Conservation (phyloP, 2,888 invertebrate species). For the Fragum fragum region DNA sequence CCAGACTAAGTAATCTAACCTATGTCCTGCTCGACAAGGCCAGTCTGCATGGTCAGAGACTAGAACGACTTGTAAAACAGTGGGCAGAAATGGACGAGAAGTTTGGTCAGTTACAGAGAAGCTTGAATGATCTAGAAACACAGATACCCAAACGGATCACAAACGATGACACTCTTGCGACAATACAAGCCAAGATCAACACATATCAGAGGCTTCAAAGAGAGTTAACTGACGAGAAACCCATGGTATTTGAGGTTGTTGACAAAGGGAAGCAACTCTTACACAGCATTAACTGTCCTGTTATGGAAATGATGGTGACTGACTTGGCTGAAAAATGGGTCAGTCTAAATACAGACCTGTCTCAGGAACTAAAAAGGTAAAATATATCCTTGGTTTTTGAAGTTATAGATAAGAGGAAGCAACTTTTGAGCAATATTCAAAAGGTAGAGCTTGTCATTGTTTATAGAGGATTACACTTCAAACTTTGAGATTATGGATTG, state of each 20-base stretch:
- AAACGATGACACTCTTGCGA: slow-evolving; percentile 76
- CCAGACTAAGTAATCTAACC: slow-evolving; percentile 75
- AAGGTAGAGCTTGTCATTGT: too few species aligned
- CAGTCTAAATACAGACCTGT: slow-evolving; percentile 78
- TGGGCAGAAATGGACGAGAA: slow-evolving; percentile 81
- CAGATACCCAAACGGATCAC: slow-evolving; percentile 75
- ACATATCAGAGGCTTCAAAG: slow-evolving; percentile 79
- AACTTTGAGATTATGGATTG: too few species aligned
- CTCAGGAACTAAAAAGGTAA: slow-evolving; percentile 81
- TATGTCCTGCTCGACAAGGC: slow-evolving; percentile 83
- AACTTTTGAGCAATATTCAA: too few species aligned
- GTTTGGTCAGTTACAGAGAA: slow-evolving; percentile 70
- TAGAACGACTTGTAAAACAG: slow-evolving; percentile 79
- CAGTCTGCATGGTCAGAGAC: slow-evolving; percentile 80
- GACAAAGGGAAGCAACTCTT: slow-evolving; percentile 84
- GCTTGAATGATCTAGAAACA: slow-evolving; percentile 68
- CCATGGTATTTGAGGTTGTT: slow-evolving; percentile 81
- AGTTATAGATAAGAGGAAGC: too few species aligned
- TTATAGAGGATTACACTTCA: too few species aligned
- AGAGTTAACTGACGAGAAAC: slow-evolving; percentile 80
- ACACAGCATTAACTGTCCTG: slow-evolving; percentile 80
- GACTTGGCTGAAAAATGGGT: slow-evolving; percentile 84
- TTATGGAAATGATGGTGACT: slow-evolving; percentile 79
- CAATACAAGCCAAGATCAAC: slow-evolving; percentile 77
- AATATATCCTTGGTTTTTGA: too few species aligned